Evolutionary conservation across 2,113 vertebrate genomes (phyloP).

Genomic region (Zosterops hypoxanthus): DNA sequence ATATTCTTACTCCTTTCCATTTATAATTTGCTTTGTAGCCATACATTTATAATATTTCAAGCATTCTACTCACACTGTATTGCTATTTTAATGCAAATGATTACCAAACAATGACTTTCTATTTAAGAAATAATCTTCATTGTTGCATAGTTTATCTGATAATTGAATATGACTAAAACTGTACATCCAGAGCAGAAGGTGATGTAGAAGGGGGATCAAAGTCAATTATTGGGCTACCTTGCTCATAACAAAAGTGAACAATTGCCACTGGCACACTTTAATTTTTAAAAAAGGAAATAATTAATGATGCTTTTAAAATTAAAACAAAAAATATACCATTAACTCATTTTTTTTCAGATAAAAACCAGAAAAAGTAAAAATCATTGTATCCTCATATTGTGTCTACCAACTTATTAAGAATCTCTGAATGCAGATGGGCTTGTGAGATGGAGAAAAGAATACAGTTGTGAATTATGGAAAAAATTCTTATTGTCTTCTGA

Average conservation of each 20-base stretch:
- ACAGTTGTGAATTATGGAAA: slow-evolving; percentile 22
- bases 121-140: slow-evolving; percentile 6
- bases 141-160: background rate
- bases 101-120: slow-evolving; percentile 47
- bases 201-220: background rate
- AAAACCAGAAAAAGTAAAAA: background rate
- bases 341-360: background rate
- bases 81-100: slow-evolving; percentile 57
- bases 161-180: background rate
- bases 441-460: background rate
- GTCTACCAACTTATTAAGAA: slow-evolving; percentile 5
- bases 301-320: slow-evolving; percentile 1
- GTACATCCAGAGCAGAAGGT: background rate
- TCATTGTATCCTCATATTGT: background rate
- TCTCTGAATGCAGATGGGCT: slow-evolving; percentile 17
- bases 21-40: background rate
- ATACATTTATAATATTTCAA: background rate
- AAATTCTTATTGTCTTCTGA: background rate
- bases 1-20: background rate
- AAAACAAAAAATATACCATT: background rate
- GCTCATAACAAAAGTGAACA: background rate
- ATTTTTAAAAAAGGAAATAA: background rate
- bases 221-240: background rate
- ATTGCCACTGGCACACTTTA: background rate
- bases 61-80: background rate